Evolutionary conservation across 1,140 invertebrate genomes (phyloP).

Genomic region (Atopsyche davidsoni): DNA sequence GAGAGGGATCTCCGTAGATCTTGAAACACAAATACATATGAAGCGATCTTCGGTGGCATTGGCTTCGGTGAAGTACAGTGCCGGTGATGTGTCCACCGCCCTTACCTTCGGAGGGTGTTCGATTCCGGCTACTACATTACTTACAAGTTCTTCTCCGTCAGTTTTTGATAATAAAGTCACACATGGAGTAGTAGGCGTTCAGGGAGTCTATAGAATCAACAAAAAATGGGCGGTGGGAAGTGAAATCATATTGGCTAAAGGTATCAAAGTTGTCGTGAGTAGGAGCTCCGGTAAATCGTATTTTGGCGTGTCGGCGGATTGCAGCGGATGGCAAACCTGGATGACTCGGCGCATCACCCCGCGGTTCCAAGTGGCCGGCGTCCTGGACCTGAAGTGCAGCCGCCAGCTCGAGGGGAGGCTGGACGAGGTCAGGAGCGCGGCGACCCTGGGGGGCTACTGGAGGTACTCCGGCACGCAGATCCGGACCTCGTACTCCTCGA

Average conservation of each 20-base stretch:
- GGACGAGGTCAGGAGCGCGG: not conserved
- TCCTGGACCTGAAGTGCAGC: not conserved
- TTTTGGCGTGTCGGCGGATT: too few relatives aligned
- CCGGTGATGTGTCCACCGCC: not conserved
- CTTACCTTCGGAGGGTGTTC: not conserved
- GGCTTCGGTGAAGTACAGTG: conserved; percentile 3
- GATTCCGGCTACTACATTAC: too few relatives aligned
- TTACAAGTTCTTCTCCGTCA: too few relatives aligned
- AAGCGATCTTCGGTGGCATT: not conserved
- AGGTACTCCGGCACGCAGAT: not conserved
- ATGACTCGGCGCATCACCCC: conserved; percentile 1
- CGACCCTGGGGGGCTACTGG: not conserved
- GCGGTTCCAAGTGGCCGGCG: not conserved
- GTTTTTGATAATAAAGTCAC: too few relatives aligned
- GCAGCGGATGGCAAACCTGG: too few relatives aligned
- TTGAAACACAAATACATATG: conserved; percentile 2
- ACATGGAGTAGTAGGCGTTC: too few relatives aligned
- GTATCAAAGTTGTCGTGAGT: too few relatives aligned
- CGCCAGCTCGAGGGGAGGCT: not conserved
- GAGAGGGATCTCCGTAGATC: not conserved
- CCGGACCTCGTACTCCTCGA: conserved; percentile 1
- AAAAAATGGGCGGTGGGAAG: too few relatives aligned
- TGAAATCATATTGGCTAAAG: too few relatives aligned
- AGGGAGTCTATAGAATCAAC: too few relatives aligned
- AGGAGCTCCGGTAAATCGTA: too few relatives aligned